Evolutionary conservation across 2,797 vertebrate species (phyloP), one percentile per base, ranked within the genome.

Genomic region (Sylvilagus floridanus): DNA sequence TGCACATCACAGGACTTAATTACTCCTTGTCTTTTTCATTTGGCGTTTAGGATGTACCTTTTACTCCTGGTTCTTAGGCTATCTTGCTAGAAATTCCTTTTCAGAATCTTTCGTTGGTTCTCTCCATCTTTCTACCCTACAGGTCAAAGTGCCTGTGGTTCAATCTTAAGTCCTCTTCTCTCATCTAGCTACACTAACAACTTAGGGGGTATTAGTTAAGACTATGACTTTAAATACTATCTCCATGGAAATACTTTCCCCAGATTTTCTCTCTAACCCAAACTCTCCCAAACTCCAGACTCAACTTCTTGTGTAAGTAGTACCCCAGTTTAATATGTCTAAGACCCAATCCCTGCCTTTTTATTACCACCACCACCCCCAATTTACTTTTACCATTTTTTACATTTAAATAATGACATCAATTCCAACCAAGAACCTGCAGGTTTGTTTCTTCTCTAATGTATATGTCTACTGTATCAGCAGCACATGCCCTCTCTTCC

Each of bases 81-180:
- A 22, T 72, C 37, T 89, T 65, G 83, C 42, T 28, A 86, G 60
- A 93, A 85, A 91, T 86, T 79, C 50, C 88, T 37, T 83, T 91
- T 89, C 7, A 92, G 28, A 17, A 50, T 86, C 42, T 72, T 24
- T 63, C 57, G 17, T 6, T 30, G 30, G 10, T 54, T 88, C 50
- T 5, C 79, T 37, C 83, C 73, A 57, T 50, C 32, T 65, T 93
- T 35, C 79, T 75, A 86, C 28, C 42, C 26, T 71, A 83, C 35
- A 90, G 19, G 14, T 42, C 35, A n/a, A 71, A 52, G 88, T 54
- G 12, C 22, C 60, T 47, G 88, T 5, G 22, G 32, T 17, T 94
- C 32, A 81, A 63, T 52, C 57, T 87, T 54, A n/a, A 95, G 32
- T 63, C 10, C 26, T 86, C 54, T 76, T 72, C 22, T 79, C 17